Base-by-base conservation (phyloP, 1,140 invertebrate species). In the Zaprionus tsacasi region DNA sequence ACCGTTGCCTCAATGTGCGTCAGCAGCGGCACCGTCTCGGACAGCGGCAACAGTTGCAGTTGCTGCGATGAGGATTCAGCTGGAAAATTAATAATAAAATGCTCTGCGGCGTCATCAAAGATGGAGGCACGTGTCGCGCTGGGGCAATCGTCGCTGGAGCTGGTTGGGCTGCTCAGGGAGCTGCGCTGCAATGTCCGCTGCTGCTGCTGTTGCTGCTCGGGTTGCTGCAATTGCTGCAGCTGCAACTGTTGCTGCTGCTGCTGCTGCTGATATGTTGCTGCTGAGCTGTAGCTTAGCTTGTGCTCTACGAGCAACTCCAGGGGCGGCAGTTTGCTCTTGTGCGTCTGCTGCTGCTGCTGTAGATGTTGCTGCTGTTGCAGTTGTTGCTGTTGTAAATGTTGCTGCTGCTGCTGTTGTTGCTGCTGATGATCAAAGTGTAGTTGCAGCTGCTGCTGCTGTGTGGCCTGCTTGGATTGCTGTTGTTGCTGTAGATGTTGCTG, bases 101-200 rank as follows among this genome's bases (percentile, higher is more conserved):
- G 79, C 76, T 92, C 91, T n/a, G 90, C 91, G 21, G 87, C 83
- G 74, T 92, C 91, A 80, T 92, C 91, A 68, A 92, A 91, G 8
- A 77, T 72, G 40, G 77, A 85, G 6, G 81, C 88, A 27, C 71
- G 54, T n/a, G 57, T 50, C 2, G 70, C 66, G 13, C 52, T 80
- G 25, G 65, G 63, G 50, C 74, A 88, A 48, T 79, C 73, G 40
- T 88, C 86, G 59, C 81, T 88, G 61, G 88, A 80, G 21, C 21
- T 21, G 48, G 76, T 78, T 11, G 79, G 82, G 48, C 58, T 76
- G 45, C 79, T 73, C 12, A 55, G 8, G 33, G 71, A 25, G 27
- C 33, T 61, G 70, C 36, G 70, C 25, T 71, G 61, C 45, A 43
- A 8, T 15, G n/a, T n/a, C 1, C 21, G 21, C 21, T 21, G 21